phyloP scores from a whole-genome alignment of 2,797 vertebrate genomes.

The Schizothorax lantsangensis region DNA sequence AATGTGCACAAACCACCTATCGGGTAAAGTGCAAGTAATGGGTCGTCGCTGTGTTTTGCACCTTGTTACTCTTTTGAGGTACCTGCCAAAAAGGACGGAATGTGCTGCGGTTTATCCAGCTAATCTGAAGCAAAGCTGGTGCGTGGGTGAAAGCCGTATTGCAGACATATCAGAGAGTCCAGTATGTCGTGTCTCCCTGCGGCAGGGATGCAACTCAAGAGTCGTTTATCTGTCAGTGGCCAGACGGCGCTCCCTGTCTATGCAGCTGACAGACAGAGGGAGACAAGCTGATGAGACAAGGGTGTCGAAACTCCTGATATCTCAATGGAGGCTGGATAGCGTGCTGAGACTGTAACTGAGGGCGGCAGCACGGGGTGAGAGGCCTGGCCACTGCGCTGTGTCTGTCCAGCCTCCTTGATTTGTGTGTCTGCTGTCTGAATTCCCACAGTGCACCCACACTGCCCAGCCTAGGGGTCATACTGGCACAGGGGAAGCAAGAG shows the following conservation, averaged over 20 bases:
- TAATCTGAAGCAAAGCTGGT: conserved; percentile 38
- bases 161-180: conserved; percentile 36
- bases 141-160: conserved; percentile 44
- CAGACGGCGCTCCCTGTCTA: conserved; percentile 50
- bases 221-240: conserved; percentile 50
- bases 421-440: conserved; percentile 55
- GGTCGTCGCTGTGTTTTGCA: background rate
- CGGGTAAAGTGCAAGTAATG: background rate
- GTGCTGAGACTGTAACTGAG: background rate
- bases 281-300: conserved; percentile 22
- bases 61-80: background rate
- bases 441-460: conserved; percentile 23
- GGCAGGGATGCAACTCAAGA: conserved; percentile 27
- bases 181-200: conserved; percentile 3
- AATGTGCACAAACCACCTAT: conserved; percentile 3
- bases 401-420: conserved; percentile 44
- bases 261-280: conserved; percentile 28
- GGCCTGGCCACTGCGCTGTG: background rate
- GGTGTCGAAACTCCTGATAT: conserved; percentile 46
- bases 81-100: conserved; percentile 40
- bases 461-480: conserved; percentile 21
- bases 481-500: background rate
- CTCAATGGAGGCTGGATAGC: background rate
- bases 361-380: background rate
- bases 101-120: conserved; percentile 25